Evolutionary conservation across 2,888 invertebrate species (phyloP).

Genomic region (Xylocampa areola): DNA sequence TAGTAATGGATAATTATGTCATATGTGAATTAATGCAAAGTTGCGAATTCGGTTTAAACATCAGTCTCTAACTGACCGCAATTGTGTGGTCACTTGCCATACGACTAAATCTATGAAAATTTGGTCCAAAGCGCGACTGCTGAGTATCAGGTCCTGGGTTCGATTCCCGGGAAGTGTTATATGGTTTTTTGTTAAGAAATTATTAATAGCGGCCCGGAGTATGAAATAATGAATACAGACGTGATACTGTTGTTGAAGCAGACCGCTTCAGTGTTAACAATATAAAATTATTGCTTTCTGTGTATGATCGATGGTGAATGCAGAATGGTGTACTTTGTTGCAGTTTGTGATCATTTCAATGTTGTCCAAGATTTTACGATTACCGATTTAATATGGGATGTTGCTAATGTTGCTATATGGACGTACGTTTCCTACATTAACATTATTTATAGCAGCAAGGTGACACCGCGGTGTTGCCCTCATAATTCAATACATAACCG

Average conservation of each 20-base stretch:
- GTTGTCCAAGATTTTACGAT: conserved; percentile 18
- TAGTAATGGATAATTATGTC: not conserved
- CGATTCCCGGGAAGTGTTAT: no score
- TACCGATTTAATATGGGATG: not conserved
- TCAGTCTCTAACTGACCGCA: conserved; percentile 13
- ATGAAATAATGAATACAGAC: no score
- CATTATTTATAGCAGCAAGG: conserved; percentile 50
- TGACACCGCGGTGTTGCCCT: conserved; percentile 49
- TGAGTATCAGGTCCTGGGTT: no score
- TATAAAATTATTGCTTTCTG: no score
- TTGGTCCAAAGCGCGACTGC: not conserved
- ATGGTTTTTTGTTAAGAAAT: no score
- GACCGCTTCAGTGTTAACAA: no score
- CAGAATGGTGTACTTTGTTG: no score
- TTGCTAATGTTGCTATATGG: not conserved
- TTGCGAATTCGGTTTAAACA: conserved; percentile 14
- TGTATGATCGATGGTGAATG: no score
- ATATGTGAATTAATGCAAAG: conserved; percentile 7
- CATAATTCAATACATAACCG: conserved; percentile 22
- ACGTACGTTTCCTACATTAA: conserved; percentile 26
- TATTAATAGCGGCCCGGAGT: not conserved
- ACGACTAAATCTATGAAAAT: conserved; percentile 9
- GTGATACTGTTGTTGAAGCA: no score
- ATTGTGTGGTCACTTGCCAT: conserved; percentile 5
- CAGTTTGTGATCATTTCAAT: conserved; percentile 12